Percentiles rank a stretch among this genome's conserved stretches.
phyloP scores from a whole-genome alignment of 2,113 vertebrate species.

The Nesogale talazaci region DNA sequence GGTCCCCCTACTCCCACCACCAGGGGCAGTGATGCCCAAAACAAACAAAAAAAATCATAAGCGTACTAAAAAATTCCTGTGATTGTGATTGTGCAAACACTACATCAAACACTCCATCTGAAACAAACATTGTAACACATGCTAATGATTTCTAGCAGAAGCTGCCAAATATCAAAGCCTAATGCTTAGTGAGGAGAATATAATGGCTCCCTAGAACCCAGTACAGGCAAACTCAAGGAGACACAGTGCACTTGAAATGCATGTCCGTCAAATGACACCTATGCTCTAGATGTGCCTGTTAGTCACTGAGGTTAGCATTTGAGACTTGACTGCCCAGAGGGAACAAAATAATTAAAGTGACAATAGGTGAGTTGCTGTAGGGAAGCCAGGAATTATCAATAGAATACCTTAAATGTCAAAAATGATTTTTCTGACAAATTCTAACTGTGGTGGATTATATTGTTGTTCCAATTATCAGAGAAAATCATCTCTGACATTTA shows the following conservation, averaged over 20 bases:
- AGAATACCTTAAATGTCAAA: conserved; percentile 71
- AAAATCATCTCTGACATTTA: conserved; percentile 72
- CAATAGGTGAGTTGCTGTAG: conserved; percentile 61
- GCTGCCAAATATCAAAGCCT: not conserved
- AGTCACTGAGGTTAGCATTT: conserved; percentile 69
- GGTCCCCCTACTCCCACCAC: too few relatives aligned
- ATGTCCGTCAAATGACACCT: conserved; percentile 64
- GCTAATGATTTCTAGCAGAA: not conserved
- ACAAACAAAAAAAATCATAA: conserved; percentile 28
- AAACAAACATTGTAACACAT: not conserved
- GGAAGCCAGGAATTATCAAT: conserved; percentile 72
- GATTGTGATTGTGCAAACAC: not conserved
- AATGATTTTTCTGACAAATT: conserved; percentile 73
- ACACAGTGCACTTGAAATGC: conserved; percentile 33
- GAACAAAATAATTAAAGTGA: conserved; percentile 75
- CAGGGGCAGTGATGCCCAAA: too few relatives aligned
- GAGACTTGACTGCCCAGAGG: conserved; percentile 72
- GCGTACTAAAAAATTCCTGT: not conserved
- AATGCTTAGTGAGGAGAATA: not conserved
- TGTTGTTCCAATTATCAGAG: conserved; percentile 69
- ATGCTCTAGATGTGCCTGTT: conserved; percentile 66
- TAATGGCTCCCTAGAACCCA: not conserved
- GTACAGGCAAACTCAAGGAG: conserved; percentile 33
- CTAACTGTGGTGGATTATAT: conserved; percentile 66
- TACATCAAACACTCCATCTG: not conserved